phyloP scores from a whole-genome alignment of 2,797 vertebrate genomes.

The Crax fasciolata region DNA sequence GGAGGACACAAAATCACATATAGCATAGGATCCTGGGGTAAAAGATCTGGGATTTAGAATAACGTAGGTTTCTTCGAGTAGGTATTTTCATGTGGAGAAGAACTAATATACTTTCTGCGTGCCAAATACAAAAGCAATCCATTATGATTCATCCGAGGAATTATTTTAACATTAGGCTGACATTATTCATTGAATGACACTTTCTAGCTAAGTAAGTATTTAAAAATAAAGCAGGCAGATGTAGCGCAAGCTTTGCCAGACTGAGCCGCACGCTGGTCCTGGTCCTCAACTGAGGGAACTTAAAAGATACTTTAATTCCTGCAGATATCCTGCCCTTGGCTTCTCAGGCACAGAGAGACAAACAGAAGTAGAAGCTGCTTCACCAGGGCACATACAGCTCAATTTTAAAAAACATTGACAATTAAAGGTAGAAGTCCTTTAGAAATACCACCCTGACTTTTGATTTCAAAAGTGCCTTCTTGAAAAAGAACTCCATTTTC shows the following conservation, averaged over 20 bases:
- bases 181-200: slow-evolving; percentile 19
- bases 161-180: background rate
- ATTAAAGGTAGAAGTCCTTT: background rate
- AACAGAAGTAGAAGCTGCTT: background rate
- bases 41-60: background rate
- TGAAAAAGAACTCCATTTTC: background rate
- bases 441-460: background rate
- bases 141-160: slow-evolving; percentile 37
- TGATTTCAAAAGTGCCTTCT: background rate
- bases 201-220: background rate
- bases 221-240: slow-evolving; percentile 28
- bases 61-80: background rate
- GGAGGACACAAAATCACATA: background rate
- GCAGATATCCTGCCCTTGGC: background rate
- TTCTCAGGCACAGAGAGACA: background rate
- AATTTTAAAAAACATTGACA: background rate
- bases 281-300: background rate
- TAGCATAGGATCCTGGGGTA: background rate
- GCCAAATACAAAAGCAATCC: slow-evolving; percentile 7
- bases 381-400: background rate
- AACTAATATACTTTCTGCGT: background rate
- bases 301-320: background rate
- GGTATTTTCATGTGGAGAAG: background rate
- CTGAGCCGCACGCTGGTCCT: background rate
- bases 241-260: slow-evolving; percentile 9